These are phyloP conservation scores for Oreonectes daqikongensis DNA, from an alignment of 2,797 vertebrate species.

Conservation along the genomic window DNA sequence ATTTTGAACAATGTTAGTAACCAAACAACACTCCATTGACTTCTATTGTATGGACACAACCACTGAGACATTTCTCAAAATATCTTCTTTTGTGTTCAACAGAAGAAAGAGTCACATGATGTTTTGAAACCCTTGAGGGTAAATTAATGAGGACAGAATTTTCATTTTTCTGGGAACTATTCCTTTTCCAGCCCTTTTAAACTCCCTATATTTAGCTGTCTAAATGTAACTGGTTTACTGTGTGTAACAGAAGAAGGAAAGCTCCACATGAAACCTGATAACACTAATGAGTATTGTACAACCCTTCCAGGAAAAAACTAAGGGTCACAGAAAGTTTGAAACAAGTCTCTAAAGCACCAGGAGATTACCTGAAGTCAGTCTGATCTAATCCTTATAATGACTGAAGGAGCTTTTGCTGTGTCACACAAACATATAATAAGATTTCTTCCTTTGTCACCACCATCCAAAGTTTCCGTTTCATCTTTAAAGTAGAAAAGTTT, in stretches of 20 bases:
- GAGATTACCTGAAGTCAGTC: neutral
- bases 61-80: too few species aligned
- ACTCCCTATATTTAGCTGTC: too few species aligned
- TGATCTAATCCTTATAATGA: neutral
- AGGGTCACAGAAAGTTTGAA: neutral
- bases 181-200: too few species aligned
- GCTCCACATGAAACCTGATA: conserved; percentile 14
- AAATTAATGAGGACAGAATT: too few species aligned
- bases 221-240: neutral
- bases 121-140: too few species aligned
- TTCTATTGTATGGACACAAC: too few species aligned
- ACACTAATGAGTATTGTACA: neutral
- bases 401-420: neutral
- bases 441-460: neutral
- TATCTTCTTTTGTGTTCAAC: too few species aligned
- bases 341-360: neutral
- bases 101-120: too few species aligned
- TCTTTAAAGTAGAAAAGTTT: neutral
- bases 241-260: neutral
- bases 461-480: neutral
- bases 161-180: too few species aligned
- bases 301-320: neutral
- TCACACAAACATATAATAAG: neutral
- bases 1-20: too few species aligned
- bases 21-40: too few species aligned